Evolutionary conservation across 2,888 invertebrate genomes (phyloP).

Genomic region (Habrosyne pyritoides): DNA sequence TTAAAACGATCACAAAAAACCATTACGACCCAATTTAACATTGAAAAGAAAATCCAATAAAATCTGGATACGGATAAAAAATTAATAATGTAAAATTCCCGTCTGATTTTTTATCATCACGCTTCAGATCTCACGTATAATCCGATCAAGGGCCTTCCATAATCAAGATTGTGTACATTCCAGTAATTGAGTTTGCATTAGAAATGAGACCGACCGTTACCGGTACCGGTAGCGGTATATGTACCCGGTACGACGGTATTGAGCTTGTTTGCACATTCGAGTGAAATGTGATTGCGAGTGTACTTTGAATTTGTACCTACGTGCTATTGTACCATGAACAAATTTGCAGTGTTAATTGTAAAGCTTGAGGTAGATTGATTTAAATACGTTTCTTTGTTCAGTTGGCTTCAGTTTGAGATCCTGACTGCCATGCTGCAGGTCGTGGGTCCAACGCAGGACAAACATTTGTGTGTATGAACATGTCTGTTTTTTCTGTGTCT

Average conservation of each 20-base stretch:
- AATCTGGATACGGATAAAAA: neutral
- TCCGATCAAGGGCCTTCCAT: slow-evolving; percentile 5
- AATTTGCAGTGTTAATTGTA: neutral
- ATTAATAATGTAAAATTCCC: neutral
- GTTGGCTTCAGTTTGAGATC: too few species aligned
- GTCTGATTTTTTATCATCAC: neutral
- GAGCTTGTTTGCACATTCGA: neutral
- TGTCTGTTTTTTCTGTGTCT: too few species aligned
- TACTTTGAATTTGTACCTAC: neutral
- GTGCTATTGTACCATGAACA: neutral
- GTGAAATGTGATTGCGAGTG: neutral
- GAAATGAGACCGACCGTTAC: slow-evolving; percentile 9
- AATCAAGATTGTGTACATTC: slow-evolving; percentile 10
- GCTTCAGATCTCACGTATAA: neutral
- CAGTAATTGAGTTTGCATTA: slow-evolving; percentile 18
- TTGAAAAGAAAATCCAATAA: neutral
- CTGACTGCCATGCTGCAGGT: too few species aligned
- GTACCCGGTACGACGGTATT: neutral
- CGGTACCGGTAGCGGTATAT: neutral
- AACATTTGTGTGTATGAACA: too few species aligned
- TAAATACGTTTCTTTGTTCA: too few species aligned
- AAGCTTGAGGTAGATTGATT: neutral
- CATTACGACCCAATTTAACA: neutral
- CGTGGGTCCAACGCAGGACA: too few species aligned
- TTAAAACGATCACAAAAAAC: neutral